Base-by-base conservation (phyloP, 2,797 vertebrate genomes). In the Acestrorhynchus altus region DNA sequence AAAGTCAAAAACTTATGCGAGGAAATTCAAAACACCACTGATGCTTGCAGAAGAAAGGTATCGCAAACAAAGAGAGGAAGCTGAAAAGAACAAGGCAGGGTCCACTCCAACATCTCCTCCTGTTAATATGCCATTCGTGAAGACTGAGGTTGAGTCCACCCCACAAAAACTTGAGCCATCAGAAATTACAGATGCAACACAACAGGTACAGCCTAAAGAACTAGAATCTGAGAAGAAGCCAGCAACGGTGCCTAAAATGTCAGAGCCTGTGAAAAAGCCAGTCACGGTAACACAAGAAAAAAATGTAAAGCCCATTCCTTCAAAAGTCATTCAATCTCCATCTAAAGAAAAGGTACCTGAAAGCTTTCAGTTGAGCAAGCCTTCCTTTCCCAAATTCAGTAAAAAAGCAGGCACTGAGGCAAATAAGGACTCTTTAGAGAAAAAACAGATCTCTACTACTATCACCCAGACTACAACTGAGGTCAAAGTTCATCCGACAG, bases 1-100 rank as follows among this genome's bases (percentile, higher is more conserved):
- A n/a, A 91, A 91, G 77, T 76, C 92, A 4, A 93, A 88, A 81
- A 87, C 94, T 0, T 95, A 92, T 10, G 87, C 90, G 67, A 91
- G 93, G 85, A 97, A 96, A 91, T 98, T 98, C 84, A 97, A 96
- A 92, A 98, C 96, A 7, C 96, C 96, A 47, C 92, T 98, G 85
- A 98, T 98, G 96, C 92, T 97, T 0, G 96, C 96, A 44, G 96
- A 97, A 88, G 96, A 98, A 85, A 92, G 90, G 65, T 98, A 93
- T 63, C 94, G 94, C 28, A 94, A 91, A 79, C 94, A 97, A 83
- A 94, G 42, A 74, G 93, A 96, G 40, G 93, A 95, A 72, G 83
- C 74, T 18, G 94, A 93, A 59, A 93, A 81, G 72, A 92, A 82
- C 74, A 92, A 83, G 81, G 79, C n/a, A 61, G 88, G 78, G 26